Percentiles rank a stretch among this genome's conserved stretches.
Evolutionary conservation across 1,140 invertebrate genomes (phyloP).

Genomic region (Neodiprion pinetum): DNA sequence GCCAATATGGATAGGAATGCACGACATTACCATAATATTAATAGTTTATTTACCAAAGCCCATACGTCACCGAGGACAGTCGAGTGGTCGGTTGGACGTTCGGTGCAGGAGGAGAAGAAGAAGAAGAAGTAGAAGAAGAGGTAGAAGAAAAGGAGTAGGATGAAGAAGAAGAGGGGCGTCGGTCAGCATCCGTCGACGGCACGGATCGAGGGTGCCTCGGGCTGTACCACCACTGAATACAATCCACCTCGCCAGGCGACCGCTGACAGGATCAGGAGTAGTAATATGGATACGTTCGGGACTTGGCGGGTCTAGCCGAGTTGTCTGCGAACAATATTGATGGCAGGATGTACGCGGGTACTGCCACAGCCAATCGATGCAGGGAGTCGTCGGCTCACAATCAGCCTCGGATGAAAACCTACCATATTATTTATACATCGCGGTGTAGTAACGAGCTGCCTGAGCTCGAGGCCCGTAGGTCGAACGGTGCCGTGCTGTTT

Average conservation of each 20-base stretch:
- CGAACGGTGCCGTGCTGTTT: too few species aligned
- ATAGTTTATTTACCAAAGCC: conserved; percentile 61
- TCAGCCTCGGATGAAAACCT: too few species aligned
- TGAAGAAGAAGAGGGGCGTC: background rate
- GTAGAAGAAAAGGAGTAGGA: background rate
- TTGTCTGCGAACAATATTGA: conserved; percentile 59
- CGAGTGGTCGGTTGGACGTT: background rate
- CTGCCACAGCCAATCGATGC: too few species aligned
- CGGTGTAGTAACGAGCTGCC: too few species aligned
- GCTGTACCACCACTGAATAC: conserved; percentile 58
- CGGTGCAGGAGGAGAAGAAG: background rate
- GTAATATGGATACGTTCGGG: conserved; percentile 27
- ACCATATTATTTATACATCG: too few species aligned
- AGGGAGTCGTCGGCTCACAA: too few species aligned
- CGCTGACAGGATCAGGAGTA: conserved; percentile 49
- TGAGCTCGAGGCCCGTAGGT: too few species aligned
- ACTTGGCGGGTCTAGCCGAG: conserved; percentile 33
- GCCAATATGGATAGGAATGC: conserved; percentile 63
- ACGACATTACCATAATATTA: conserved; percentile 63
- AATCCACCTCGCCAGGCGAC: conserved; percentile 43
- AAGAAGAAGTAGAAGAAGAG: background rate
- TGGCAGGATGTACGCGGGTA: conserved; percentile 42
- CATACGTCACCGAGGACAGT: conserved; percentile 53
- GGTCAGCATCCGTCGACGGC: too few species aligned
- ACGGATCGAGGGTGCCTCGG: conserved; percentile 41